Base-by-base conservation (phyloP, 2,888 invertebrate genomes). In the Aleiodes testaceus region DNA sequence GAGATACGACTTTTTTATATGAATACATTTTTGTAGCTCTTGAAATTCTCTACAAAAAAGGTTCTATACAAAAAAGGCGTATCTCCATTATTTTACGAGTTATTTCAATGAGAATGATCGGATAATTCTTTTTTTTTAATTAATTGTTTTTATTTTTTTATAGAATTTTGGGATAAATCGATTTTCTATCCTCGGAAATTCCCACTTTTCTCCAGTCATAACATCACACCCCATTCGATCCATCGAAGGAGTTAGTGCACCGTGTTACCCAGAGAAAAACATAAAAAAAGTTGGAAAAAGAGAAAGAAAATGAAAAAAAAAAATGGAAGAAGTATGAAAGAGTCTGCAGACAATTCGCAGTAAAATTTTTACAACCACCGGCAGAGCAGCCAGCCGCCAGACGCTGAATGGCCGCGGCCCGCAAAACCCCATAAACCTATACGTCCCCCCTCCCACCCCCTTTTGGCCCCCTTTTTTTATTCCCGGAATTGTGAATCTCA, bases 291-390 rank as follows among this genome's bases (percentile, higher is more conserved):
- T n/a, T n/a, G n/a, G 55, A 52, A 53, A 18, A 45, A 59, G 42
- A 59, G 14, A 12, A 47, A 61, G 45, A n/a, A 42, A 50, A 55
- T 47, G 49, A 18, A 30, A 59, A 49, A 55, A 16, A 12, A 47
- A 22, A 53, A 7, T 30, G 20, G 44, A 45, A 20, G 52, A 50
- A 30, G 61, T 44, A 50, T 44, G 64, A 44, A 80, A 74, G 82
- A 78, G 85, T 85, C 82, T 83, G 85, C 85, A 87, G 87, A 87
- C 87, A 87, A 87, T 87, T 87, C 85, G 86, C 87, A 87, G 86
- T 87, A 87, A 87, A 87, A 87, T 86, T 87, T 87, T 87, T 87
- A 87, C 85, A 80, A 79, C 79, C 77, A 75, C 74, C 75, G 70
- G 69, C 70, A 66, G n/a, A n/a, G 66, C 71, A 47, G 44, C 63